Evolutionary conservation across 1,140 invertebrate genomes (phyloP), one percentile per base, ranked within the genome.

Genomic region (Thaumatotibia leucotreta): DNA sequence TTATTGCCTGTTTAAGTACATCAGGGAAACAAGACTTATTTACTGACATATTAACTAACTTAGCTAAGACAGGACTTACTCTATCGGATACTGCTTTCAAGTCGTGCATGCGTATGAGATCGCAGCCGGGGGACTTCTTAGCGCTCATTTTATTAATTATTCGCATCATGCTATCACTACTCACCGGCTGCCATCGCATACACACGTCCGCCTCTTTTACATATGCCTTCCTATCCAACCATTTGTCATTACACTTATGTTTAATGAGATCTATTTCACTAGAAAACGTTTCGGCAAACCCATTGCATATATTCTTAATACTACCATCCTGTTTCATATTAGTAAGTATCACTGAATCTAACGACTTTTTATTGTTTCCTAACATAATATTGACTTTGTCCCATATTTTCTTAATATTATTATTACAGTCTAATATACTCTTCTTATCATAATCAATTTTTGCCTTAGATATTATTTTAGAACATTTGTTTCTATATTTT

Each of bases 71-170:
- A 17, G 39, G 39, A 49, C 39, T 49, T 14, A 49, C 17, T 49
- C 17, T 49, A 49, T 49, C 39, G 2, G 4, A 17, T 17, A 49
- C 39, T 8, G 14, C 2, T 20, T 49, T 49, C 14, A 49, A 14
- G n/a, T 49, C 65, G 74, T 73, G 75, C 73, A 49, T 54, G 66
- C 79, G 79, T 77, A 73, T 67, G 69, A 68, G 69, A 73, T 71
- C 70, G 54, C 71, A 22, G 5, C 61, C 61, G 17, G 31, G 27
- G 0, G 17, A 33, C 32, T 29, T 29, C 4, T 62, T 29, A 22
- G 14, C 4, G 3, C 6, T 20, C 32, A 32, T 14, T n/a, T 35
- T 11, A 8, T 29, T 62, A 17, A 33, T 62, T 1, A 63, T 20
- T 22, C 35, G 32, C 35, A 4, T 45, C 6, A 63, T 20, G 6